Conservation (phyloP, 2,113 vertebrate species). For the Rattus rattus region DNA sequence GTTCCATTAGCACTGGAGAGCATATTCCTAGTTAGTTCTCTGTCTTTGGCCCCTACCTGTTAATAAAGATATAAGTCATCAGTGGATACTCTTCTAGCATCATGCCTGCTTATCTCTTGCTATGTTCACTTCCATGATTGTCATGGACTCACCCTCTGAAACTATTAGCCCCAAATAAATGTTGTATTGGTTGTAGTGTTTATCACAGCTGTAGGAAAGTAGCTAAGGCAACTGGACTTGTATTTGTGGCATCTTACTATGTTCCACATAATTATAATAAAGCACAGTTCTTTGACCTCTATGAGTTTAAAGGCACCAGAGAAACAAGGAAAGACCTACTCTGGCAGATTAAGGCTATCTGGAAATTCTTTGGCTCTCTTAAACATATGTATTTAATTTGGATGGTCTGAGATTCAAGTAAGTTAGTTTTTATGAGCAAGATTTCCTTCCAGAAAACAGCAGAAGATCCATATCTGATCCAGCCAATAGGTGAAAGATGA, state of each 20-base stretch:
- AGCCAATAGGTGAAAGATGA: neutral
- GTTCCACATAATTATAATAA: neutral
- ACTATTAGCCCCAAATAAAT: neutral
- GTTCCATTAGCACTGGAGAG: neutral
- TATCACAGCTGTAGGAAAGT: neutral
- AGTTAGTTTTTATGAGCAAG: neutral
- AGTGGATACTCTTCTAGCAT: neutral
- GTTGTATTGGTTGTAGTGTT: neutral
- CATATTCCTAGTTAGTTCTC: neutral
- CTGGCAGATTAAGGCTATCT: neutral
- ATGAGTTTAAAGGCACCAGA: neutral
- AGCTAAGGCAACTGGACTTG: neutral
- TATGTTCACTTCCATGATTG: too few relatives aligned
- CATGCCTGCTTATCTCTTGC: neutral
- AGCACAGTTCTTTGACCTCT: neutral
- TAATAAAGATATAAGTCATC: neutral
- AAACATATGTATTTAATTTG: neutral
- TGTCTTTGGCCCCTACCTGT: neutral
- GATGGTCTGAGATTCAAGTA: neutral
- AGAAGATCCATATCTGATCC: neutral
- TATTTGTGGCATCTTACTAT: neutral
- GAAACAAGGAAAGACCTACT: neutral
- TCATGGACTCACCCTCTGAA: neutral
- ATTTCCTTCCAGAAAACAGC: neutral
- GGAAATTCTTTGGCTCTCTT: neutral